Percentiles rank a stretch among this genome's conserved stretches.
phyloP scores from a whole-genome alignment of 1,140 invertebrate species.

The Caenorhabditis elegans region WBcel235 BX284605.5:16996501-16997000 shows the following conservation, averaged over 20 bases:
- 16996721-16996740: neutral
- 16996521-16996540: constrained; percentile 59
- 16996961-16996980: constrained; percentile 69
- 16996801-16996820: constrained; percentile 57
- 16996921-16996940: constrained; percentile 16
- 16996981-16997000: constrained; percentile 67
- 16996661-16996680: neutral
- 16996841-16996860: constrained; percentile 42
- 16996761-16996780: constrained; percentile 40
- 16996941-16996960: constrained; percentile 67
- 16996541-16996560: constrained; percentile 60
- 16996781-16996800: constrained; percentile 17
- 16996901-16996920: neutral
- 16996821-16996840: constrained; percentile 57
- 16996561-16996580: neutral
- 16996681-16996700: neutral
- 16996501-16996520: constrained; percentile 54
- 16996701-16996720: too few species aligned
- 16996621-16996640: neutral
- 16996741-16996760: neutral
- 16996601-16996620: neutral
- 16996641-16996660: neutral
- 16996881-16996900: neutral
- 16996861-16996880: neutral
- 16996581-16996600: neutral